Conservation (phyloP, 2,797 vertebrate genomes). For the Sebastes iracundus region DNA sequence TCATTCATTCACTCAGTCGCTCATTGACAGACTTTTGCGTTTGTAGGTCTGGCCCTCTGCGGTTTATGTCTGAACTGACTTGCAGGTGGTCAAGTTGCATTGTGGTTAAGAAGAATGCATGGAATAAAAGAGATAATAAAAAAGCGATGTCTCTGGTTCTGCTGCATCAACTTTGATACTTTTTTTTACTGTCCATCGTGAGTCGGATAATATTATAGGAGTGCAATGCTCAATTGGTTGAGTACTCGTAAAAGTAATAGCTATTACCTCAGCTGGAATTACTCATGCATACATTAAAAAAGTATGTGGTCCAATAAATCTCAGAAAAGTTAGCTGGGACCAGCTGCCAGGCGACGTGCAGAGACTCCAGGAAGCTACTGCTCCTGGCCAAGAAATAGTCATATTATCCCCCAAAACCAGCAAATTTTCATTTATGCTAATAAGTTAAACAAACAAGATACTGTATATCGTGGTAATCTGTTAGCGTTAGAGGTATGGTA, state of each 20-base stretch:
- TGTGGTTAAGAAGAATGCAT: not conserved
- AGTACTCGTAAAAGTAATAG: not conserved
- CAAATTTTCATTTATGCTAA: too few relatives aligned
- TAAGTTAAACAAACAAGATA: not conserved
- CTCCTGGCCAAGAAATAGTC: too few relatives aligned
- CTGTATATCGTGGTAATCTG: not conserved
- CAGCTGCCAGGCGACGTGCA: not conserved
- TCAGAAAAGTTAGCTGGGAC: not conserved
- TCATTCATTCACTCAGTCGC: too few relatives aligned
- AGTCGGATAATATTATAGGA: not conserved
- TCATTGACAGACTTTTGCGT: too few relatives aligned
- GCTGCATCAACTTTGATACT: not conserved
- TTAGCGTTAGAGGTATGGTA: not conserved
- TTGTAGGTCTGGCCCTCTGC: too few relatives aligned
- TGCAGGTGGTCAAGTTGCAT: not conserved
- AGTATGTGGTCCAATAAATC: not conserved
- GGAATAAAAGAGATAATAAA: not conserved
- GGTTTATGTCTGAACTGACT: not conserved
- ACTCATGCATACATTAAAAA: not conserved
- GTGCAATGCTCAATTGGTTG: not conserved
- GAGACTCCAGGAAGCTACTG: too few relatives aligned
- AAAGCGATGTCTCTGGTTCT: not conserved
- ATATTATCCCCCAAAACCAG: too few relatives aligned
- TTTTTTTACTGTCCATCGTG: not conserved
- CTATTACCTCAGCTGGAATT: not conserved